A percentile compares a stretch with the other conserved stretches of the same genome.
Conservation (phyloP, 2,113 vertebrate genomes). For the Glaucomys volans region DNA sequence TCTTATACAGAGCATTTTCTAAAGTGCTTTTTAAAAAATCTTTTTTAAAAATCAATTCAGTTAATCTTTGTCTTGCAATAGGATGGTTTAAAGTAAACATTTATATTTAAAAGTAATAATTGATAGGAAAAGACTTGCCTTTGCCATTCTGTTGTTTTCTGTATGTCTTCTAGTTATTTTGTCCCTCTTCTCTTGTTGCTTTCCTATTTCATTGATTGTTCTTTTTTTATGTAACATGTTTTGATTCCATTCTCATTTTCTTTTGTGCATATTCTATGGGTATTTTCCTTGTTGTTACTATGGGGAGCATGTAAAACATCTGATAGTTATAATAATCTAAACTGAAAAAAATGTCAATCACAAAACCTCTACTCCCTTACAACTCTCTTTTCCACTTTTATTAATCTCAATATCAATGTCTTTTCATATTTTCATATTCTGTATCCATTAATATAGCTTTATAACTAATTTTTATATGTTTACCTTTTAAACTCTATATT, state of each 20-base stretch:
- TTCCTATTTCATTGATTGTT: neutral
- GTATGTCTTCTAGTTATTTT: neutral
- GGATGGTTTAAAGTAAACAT: neutral
- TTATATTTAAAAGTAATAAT: neutral
- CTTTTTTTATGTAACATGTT: neutral
- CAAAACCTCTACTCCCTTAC: neutral
- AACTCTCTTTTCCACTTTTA: neutral
- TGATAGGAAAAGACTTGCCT: neutral
- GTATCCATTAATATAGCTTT: neutral
- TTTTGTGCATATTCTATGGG: neutral
- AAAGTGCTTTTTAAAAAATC: too few relatives aligned
- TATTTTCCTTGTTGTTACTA: neutral
- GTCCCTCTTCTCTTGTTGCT: neutral
- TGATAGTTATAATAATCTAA: neutral
- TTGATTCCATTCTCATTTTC: neutral
- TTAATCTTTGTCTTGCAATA: neutral
- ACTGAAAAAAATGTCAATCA: neutral
- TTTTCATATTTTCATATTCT: neutral
- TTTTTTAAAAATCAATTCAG: neutral
- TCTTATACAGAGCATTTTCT: neutral
- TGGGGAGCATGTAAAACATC: neutral
- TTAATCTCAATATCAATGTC: neutral
- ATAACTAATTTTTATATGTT: neutral
- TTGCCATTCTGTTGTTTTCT: neutral
- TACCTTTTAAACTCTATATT: slow-evolving; percentile 21